Percentiles rank a stretch among this genome's conserved stretches.
Conservation (phyloP, 2,888 invertebrate genomes). For the Folsomia candida region DNA sequence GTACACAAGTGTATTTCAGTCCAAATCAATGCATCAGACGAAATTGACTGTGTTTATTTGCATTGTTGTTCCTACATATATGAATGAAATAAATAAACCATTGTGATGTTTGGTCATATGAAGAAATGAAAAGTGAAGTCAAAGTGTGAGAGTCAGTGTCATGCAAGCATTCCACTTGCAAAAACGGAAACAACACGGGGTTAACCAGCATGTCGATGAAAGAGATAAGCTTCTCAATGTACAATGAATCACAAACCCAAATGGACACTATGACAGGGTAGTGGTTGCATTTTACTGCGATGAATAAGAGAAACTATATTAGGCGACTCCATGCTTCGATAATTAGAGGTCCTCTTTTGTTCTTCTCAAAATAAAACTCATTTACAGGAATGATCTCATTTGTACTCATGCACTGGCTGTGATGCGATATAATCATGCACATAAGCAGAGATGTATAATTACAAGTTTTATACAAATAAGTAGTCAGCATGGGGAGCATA, state of each 20-base stretch:
- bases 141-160: not conserved
- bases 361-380: not conserved
- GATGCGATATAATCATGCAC: no score
- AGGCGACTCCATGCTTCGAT: not conserved
- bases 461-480: no score
- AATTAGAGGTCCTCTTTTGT: not conserved
- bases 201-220: conserved; percentile 9
- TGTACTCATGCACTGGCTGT: no score
- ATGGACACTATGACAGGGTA: not conserved
- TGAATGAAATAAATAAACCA: not conserved
- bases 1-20: no score
- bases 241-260: not conserved
- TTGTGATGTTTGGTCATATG: not conserved
- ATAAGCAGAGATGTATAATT: no score
- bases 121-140: conserved; percentile 3
- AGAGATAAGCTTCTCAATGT: not conserved
- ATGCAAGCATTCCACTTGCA: not conserved
- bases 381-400: not conserved
- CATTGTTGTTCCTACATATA: not conserved
- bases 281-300: no score
- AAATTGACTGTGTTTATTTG: not conserved
- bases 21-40: not conserved
- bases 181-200: conserved; percentile 7
- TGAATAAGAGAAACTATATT: not conserved
- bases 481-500: no score